Base-by-base conservation (phyloP, 2,888 invertebrate genomes). In the Spisula subtruncata region DNA sequence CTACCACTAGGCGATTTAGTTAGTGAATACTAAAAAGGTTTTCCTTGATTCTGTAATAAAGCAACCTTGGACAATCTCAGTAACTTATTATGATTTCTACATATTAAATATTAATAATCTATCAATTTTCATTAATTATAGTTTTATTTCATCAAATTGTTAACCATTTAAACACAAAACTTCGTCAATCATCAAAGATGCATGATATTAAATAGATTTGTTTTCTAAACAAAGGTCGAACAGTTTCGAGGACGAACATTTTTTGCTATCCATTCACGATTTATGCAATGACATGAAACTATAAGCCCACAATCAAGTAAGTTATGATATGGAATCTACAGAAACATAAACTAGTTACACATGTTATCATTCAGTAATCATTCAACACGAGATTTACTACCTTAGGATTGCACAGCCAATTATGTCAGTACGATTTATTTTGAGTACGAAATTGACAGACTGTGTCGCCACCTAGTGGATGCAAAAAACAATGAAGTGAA, bases 401-500 rank as follows among this genome's bases (percentile, higher is more conserved):
- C 1, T 20, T n/a, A 60, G n/a, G 6, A 60, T 20, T 20, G 20
- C 60, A n/a, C 25, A 60, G 2, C 60, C 20, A 60, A 60, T 60
- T n/a, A 4, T 4, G 60, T 60, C 18, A 6, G 60, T 60, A 60
- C 60, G 60, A 60, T 20, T 60, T 60, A 25, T 20, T 51, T 60
- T 60, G 60, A 60, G 12, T 60, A 60, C 60, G 20, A n/a, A 60
- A 60, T 5, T 8, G 20, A 20, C 18, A 6, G 60, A 60, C n/a
- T 60, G 14, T 60, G 18, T 32, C 75, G 75, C 75, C 75, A 75
- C 75, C 75, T 75, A 75, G 75, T 35, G 75, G 75, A 75, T 75
- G 75, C 75, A 75, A 75, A 75, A 75, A 75, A 66, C 60, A 66
- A 75, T 75, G 35, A 75, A 75, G 32, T 75, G 75, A 75, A 75